Percentiles rank a stretch among this genome's conserved stretches.
Conservation (phyloP, 37 sponge, comb jelly and placozoan species). For the Aplysina aerophoba region DNA sequence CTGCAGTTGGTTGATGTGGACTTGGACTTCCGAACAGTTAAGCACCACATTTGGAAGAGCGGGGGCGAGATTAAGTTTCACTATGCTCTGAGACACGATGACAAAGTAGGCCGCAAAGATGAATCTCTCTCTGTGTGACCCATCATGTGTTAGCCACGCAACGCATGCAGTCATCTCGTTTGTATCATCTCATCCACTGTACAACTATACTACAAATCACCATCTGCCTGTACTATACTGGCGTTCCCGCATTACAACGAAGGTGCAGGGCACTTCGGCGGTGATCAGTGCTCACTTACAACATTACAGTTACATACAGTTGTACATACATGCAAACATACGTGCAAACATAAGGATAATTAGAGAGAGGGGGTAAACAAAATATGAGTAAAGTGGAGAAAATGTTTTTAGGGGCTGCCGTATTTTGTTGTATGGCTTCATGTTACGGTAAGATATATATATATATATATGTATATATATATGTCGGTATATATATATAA, state of each 20-base stretch:
- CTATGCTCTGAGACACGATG: conserved; percentile 49
- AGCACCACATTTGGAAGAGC: conserved; percentile 88
- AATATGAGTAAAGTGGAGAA: no score
- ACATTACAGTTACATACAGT: background rate
- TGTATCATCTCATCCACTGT: background rate
- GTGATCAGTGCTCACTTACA: background rate
- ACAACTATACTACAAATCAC: no score
- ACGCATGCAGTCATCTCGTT: background rate
- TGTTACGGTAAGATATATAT: no score
- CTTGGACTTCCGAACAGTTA: conserved; percentile 90
- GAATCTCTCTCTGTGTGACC: background rate
- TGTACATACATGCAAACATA: no score
- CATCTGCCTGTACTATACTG: background rate
- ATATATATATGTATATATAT: no score
- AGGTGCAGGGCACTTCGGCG: no score
- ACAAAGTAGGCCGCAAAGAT: conserved; percentile 18
- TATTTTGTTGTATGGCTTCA: no score
- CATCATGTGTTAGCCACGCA: background rate
- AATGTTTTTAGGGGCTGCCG: no score
- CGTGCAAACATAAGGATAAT: no score
- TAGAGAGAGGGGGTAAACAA: no score
- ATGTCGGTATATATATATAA: no score
- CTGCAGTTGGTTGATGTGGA: conserved; percentile 73
- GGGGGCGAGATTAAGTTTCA: conserved; percentile 80
- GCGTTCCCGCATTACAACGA: no score